Evolutionary conservation across 30 jellyfish, hydroid and myxozoan species (phyloP), one percentile per base, ranked within the genome.

Genomic region (Turritopsis rubra): DNA sequence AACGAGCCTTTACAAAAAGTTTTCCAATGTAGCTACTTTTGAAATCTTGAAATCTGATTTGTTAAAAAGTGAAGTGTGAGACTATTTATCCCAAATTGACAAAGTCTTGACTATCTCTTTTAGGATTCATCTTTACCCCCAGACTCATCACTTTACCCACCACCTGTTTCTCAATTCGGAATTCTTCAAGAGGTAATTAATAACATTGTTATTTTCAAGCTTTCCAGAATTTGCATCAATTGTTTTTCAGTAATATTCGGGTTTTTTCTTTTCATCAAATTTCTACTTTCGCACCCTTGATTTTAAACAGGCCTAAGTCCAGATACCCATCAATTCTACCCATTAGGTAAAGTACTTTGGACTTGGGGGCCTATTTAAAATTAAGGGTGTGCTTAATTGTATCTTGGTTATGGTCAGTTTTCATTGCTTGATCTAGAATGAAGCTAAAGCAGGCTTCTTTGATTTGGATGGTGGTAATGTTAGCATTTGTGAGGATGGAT

Each of bases 401-500:
- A 41, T 3, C 9, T 41, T 41, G 60, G 60, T 41, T 41, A 3
- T 41, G 13, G 60, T 41, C 13, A 13, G 13, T 41, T n/a, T 41
- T 13, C 13, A 41, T 41, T 41, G 60, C 13, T 68, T 68, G 16
- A 27, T 19, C 30, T 83, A 89, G 97, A 81, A 89, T 81, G 90
- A 85, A 78, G 86, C 81, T 24, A 89, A 85, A 70, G 93, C 85
- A 18, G 97, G 95, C 29, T 89, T 89, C 84, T 86, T 89, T 84
- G 95, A 84, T 26, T 73, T 89, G 71, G 80, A 79, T 73, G 81
- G 77, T 70, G 91, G 92, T 16, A 31, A 83, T 0, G 91, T 89
- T 17, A 88, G 85, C 1, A 73, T 85, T 17, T 54, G 85, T 28
- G 82, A 65, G 18, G 94, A 85, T 85, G 89, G 89, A 60, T 53